Percentiles rank a stretch among this genome's conserved stretches.
Conservation (phyloP, 2,888 invertebrate species). For the Sipha maydis region DNA sequence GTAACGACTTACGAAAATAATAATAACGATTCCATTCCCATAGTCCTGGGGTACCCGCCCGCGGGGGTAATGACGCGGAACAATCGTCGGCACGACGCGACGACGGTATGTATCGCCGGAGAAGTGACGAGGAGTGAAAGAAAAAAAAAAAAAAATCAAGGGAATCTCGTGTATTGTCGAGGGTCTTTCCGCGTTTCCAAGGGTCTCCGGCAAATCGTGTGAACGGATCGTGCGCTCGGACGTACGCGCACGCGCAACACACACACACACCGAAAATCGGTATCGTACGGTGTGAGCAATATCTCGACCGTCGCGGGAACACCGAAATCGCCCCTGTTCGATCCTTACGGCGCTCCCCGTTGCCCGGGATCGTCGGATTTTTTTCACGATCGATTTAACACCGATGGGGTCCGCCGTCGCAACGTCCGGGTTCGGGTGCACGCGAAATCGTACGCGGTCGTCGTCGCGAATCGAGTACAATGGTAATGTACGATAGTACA, state of each 20-base stretch:
- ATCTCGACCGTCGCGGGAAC: not conserved
- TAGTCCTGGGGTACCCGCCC: not conserved
- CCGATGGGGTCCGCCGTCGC: not conserved
- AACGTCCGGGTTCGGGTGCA: not conserved
- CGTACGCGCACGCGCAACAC: not conserved
- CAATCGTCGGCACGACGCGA: constrained; percentile 33
- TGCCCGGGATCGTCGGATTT: not conserved
- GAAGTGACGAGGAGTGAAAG: not conserved
- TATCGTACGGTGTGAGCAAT: not conserved
- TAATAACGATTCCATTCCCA: constrained; percentile 25
- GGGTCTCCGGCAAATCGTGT: constrained; percentile 46
- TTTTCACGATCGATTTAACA: constrained; percentile 41
- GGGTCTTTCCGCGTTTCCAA: constrained; percentile 24
- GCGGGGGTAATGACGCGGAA: constrained; percentile 49
- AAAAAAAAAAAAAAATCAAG: not conserved
- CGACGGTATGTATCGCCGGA: not conserved
- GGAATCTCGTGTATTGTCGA: constrained; percentile 20
- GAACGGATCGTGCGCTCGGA: constrained; percentile 25
- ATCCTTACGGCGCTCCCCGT: not conserved
- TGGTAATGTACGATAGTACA: too few relatives aligned
- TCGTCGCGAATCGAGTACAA: too few relatives aligned
- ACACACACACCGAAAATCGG: not conserved
- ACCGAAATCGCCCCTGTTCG: not conserved
- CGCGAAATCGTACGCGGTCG: not conserved
- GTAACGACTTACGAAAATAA: constrained; percentile 24